Conservation (phyloP, 2,888 invertebrate genomes). For the Leptopterna dolabrata region DNA sequence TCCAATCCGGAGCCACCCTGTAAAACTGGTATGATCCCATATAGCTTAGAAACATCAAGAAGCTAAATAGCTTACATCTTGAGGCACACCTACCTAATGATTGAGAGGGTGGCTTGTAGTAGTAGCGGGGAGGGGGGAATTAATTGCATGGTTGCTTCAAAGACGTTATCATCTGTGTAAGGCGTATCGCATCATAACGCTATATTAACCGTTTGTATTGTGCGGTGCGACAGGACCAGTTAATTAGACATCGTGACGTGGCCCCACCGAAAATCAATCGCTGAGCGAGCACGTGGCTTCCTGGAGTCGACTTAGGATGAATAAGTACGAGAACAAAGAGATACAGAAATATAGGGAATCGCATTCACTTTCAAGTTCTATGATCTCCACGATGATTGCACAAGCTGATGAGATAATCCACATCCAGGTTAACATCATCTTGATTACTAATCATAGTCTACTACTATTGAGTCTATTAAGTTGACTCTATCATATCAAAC, state of each 20-base stretch:
- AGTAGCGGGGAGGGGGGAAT: background rate
- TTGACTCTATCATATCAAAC: too few species aligned
- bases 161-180: constrained; percentile 2
- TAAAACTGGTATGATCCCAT: too few species aligned
- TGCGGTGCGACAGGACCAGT: background rate
- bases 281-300: background rate
- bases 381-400: too few species aligned
- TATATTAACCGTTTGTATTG: background rate
- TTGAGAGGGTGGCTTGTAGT: background rate
- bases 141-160: background rate
- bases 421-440: too few species aligned
- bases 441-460: too few species aligned
- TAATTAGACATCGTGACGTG: background rate
- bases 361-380: too few species aligned
- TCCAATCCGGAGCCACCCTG: too few species aligned
- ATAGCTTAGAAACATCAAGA: background rate
- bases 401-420: too few species aligned
- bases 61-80: background rate
- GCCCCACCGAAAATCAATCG: background rate
- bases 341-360: too few species aligned
- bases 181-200: constrained; percentile 1
- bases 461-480: too few species aligned
- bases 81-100: background rate
- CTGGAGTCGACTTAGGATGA: too few species aligned
- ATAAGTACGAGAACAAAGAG: too few species aligned